Evolutionary conservation across 2,113 vertebrate genomes (phyloP), one percentile per base, ranked within the genome.

Genomic region (cat (Felis catus)): DNA sequence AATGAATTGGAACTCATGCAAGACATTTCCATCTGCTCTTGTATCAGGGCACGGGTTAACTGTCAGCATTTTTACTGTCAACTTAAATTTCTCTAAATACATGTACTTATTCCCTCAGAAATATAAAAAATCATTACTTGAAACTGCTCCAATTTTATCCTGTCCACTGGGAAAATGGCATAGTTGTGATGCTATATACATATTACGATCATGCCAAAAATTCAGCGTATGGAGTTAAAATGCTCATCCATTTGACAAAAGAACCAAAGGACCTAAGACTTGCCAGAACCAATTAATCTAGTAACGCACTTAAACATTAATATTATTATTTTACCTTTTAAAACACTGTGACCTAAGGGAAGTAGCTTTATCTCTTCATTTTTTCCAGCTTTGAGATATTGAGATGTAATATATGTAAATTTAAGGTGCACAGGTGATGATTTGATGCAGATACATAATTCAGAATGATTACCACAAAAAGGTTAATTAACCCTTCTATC

Each of bases 21-120:
- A 98, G 97, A 97, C 98, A 98, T 97, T 98, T 98, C 98, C 98
- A 98, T 98, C 97, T 98, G 4, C 80, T 98, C 96, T 94, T 93
- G 11, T 96, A 98, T 97, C 97, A 98, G 92, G 78, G 85, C 97
- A 98, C 70, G 74, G 97, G 98, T 98, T 98, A 98, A 98, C 97
- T 98, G 97, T 98, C 97, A 98, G 97, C 98, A 98, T 98, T 98
- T 98, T 98, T 97, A 97, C 95, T 98, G 98, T 98, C 98, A 98
- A 95, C 48, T 97, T 98, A 98, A 93, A 98, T 98, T 98, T 98
- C 82, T 98, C 96, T 97, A 63, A 0, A 1, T 88, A 96, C 31
- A 95, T 91, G 92, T 95, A 96, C 45, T 98, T 96, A 82, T 93
- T 85, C 39, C 81, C 58, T 94, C 63, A 97, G 18, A 27, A 65